These are phyloP conservation scores for Homarus gammarus DNA, from an alignment of 2,888 invertebrate genomes.

Conservation along the genomic window DNA sequence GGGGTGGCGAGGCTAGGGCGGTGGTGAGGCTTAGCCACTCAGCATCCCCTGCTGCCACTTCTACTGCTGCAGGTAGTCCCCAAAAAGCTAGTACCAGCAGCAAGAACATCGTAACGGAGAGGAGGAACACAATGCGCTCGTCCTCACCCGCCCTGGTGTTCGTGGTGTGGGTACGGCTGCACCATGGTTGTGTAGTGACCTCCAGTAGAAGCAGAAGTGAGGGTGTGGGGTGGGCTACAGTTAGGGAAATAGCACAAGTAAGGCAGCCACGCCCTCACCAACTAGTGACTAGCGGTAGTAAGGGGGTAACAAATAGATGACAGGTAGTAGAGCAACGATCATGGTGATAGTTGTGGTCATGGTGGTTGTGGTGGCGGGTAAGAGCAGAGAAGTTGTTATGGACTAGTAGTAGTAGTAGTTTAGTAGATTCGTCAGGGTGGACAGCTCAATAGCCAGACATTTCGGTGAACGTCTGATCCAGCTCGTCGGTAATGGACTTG, in stretches of 20 bases:
- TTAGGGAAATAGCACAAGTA: slow-evolving; percentile 38
- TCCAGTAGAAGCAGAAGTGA: not conserved
- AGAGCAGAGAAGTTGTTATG: slow-evolving; percentile 58
- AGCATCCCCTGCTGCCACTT: not conserved
- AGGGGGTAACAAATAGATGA: slow-evolving; percentile 47
- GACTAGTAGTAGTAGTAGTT: slow-evolving; percentile 60
- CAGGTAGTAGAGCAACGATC: slow-evolving; percentile 48
- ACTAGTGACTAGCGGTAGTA: slow-evolving; percentile 34
- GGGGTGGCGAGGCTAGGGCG: slow-evolving; percentile 35
- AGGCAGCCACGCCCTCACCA: slow-evolving; percentile 43
- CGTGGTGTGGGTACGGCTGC: slow-evolving; percentile 10
- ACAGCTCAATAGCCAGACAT: slow-evolving; percentile 93
- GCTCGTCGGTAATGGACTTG: slow-evolving; percentile 98
- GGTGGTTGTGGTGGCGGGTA: slow-evolving; percentile 44
- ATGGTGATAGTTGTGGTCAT: slow-evolving; percentile 37
- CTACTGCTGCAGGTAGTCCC: not conserved
- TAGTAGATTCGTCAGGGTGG: slow-evolving; percentile 62
- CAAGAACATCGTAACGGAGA: not conserved
- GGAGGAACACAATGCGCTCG: not conserved
- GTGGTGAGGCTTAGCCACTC: slow-evolving; percentile 19
- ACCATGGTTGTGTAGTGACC: slow-evolving; percentile 11
- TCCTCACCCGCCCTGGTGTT: not conserved
- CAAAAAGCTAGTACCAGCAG: slow-evolving; percentile 25
- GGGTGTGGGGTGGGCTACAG: slow-evolving; percentile 6
- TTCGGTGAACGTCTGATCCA: slow-evolving; percentile 98